A percentile compares a stretch with the other conserved stretches of the same genome.
Conservation (phyloP, 2,888 invertebrate species). For the Ochropleura plecta region DNA sequence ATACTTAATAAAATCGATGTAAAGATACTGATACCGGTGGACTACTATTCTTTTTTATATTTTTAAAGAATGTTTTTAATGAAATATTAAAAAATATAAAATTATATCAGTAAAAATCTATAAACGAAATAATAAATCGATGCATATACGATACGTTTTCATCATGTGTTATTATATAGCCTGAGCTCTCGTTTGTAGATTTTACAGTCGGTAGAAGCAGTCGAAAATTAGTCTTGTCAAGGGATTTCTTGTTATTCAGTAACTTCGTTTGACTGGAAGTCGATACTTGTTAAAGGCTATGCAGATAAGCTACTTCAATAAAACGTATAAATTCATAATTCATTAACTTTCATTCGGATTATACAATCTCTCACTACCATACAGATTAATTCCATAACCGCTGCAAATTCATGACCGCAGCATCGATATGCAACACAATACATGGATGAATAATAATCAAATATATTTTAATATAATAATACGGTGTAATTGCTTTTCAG, state of each 20-base stretch:
- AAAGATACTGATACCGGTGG: too few relatives aligned
- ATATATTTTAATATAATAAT: background rate
- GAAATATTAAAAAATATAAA: too few relatives aligned
- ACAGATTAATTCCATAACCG: constrained; percentile 3
- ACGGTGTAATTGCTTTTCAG: background rate
- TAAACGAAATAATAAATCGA: too few relatives aligned
- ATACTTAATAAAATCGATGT: too few relatives aligned
- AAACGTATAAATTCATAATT: background rate
- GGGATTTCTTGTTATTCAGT: background rate
- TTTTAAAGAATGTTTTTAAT: too few relatives aligned
- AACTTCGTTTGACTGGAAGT: background rate
- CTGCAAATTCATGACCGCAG: background rate
- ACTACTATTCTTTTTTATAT: too few relatives aligned
- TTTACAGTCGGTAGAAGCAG: background rate
- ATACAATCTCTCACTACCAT: constrained; percentile 1
- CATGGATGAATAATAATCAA: background rate
- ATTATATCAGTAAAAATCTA: too few relatives aligned
- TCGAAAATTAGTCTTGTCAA: background rate
- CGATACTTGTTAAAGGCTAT: background rate
- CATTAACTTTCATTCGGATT: background rate
- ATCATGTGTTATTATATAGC: too few relatives aligned
- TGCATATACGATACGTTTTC: too few relatives aligned
- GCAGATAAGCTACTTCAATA: background rate
- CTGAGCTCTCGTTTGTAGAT: background rate
- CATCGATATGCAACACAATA: background rate